A percentile compares a stretch with the other conserved stretches of the same genome.
Evolutionary conservation across 2,888 invertebrate genomes (phyloP).

Genomic region (Cistogaster globosa): DNA sequence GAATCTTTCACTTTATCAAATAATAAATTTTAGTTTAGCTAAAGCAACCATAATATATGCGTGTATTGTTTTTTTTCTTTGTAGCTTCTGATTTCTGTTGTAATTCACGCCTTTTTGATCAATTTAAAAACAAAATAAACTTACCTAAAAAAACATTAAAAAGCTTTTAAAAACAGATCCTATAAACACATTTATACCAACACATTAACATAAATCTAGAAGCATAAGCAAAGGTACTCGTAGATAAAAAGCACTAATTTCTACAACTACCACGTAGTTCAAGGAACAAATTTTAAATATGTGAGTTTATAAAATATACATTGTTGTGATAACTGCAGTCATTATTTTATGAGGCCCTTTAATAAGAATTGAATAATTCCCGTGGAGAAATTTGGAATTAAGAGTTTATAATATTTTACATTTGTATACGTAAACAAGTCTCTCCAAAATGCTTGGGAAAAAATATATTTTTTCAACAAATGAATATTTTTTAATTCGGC

Average conservation of each 20-base stretch:
- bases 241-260: background rate
- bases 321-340: too few species aligned
- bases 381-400: too few species aligned
- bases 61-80: background rate
- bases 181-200: conserved; percentile 16
- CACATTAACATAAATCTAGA: background rate
- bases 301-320: too few species aligned
- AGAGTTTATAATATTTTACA: too few species aligned
- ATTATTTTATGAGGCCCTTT: too few species aligned
- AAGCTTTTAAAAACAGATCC: conserved; percentile 59
- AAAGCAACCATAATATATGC: background rate
- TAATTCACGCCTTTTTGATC: background rate
- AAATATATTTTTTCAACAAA: too few species aligned
- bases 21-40: conserved; percentile 14
- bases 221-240: background rate
- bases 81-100: background rate
- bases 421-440: too few species aligned
- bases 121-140: conserved; percentile 40
- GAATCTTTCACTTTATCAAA: background rate
- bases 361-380: too few species aligned
- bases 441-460: too few species aligned
- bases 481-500: too few species aligned
- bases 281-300: background rate
- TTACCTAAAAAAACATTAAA: conserved; percentile 58
- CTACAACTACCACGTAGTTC: background rate